These are phyloP conservation scores for Ichneumoninae sp. DNA, from an alignment of 2,888 invertebrate genomes.

Conservation along the genomic window DNA sequence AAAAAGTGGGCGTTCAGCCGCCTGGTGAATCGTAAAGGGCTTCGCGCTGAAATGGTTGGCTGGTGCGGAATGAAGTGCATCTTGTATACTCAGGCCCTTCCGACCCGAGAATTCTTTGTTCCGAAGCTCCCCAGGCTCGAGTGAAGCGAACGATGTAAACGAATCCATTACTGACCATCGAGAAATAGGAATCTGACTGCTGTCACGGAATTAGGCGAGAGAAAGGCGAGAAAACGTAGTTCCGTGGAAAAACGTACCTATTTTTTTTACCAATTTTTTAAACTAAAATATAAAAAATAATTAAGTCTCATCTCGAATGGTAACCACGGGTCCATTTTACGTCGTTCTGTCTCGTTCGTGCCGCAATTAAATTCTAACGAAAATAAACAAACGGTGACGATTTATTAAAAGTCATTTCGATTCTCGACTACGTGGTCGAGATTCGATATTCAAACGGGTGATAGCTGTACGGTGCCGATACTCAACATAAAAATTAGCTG, in stretches of 20 bases:
- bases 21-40: slow-evolving; percentile 23
- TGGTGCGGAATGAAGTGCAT: slow-evolving; percentile 6
- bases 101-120: neutral
- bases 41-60: neutral
- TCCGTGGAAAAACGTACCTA: too few relatives aligned
- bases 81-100: neutral
- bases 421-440: neutral
- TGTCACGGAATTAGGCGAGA: neutral
- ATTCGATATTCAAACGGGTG: neutral
- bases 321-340: too few relatives aligned
- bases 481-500: neutral
- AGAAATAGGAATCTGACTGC: neutral
- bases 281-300: too few relatives aligned
- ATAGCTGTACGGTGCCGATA: neutral
- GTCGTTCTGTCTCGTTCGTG: too few relatives aligned
- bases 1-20: slow-evolving; percentile 7
- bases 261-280: too few relatives aligned
- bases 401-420: neutral
- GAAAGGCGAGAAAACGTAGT: neutral
- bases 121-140: neutral
- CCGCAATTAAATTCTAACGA: neutral
- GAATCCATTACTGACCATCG: neutral
- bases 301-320: too few relatives aligned
- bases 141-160: neutral
- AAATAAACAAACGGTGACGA: neutral